Percentiles rank a stretch among this genome's conserved stretches.
These are phyloP conservation scores for Musca vetustissima DNA, from an alignment of 1,140 invertebrate species.

Conservation along the genomic window DNA sequence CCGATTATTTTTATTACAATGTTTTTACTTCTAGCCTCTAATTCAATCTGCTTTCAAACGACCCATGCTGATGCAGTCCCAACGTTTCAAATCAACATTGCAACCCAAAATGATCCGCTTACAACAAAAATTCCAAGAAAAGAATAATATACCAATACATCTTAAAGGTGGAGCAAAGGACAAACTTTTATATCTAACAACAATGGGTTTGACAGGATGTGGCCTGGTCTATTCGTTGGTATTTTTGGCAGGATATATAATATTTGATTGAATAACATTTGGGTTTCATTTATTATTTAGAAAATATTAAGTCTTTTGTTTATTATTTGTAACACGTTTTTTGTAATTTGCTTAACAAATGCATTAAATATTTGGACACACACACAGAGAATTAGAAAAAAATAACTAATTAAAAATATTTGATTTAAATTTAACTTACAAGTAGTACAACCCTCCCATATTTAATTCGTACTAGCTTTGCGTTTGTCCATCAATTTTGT, in stretches of 20 bases:
- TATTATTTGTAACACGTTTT: background rate
- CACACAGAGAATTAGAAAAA: background rate
- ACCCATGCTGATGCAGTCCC: background rate
- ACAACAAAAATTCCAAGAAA: slow-evolving; percentile 25
- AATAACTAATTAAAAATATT: no score
- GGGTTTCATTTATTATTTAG: background rate
- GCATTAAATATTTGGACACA: background rate
- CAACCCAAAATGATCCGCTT: slow-evolving; percentile 6
- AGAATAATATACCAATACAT: slow-evolving; percentile 22
- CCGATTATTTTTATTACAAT: no score
- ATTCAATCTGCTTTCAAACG: no score
- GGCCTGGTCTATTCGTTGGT: slow-evolving; percentile 10
- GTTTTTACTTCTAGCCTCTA: no score
- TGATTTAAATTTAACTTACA: no score
- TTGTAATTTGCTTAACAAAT: background rate
- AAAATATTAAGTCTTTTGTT: background rate
- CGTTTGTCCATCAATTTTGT: slow-evolving; percentile 41
- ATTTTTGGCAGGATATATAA: slow-evolving; percentile 18
- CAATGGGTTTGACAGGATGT: slow-evolving; percentile 14
- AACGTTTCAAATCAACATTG: background rate
- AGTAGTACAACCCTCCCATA: background rate
- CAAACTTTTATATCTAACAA: slow-evolving; percentile 21
- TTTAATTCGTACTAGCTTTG: background rate
- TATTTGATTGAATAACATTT: slow-evolving; percentile 2
- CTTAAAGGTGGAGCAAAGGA: slow-evolving; percentile 22